Evolutionary conservation across 2,888 invertebrate species (phyloP).

Genomic region (Tenodera sinensis): DNA sequence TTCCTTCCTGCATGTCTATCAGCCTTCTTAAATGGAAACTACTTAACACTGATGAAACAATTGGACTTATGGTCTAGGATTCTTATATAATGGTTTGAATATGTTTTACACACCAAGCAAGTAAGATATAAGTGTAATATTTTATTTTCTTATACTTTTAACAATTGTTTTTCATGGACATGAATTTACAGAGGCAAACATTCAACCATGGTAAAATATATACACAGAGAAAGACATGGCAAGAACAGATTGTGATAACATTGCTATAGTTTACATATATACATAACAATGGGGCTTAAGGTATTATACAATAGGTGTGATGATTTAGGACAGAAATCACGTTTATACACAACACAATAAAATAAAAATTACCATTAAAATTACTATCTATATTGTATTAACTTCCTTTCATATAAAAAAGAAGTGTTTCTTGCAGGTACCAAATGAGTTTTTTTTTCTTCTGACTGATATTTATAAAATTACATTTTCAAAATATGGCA

Average conservation of each 20-base stretch:
- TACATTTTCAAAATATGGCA: background rate
- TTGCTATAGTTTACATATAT: background rate
- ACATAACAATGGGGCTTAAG: background rate
- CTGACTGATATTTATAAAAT: background rate
- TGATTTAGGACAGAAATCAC: background rate
- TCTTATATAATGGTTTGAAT: background rate
- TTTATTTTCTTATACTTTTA: background rate
- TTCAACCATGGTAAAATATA: background rate
- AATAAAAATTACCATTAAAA: background rate
- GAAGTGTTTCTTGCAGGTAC: background rate
- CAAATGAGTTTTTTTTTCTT: background rate
- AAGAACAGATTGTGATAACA: background rate
- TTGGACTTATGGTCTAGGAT: background rate
- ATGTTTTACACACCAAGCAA: background rate
- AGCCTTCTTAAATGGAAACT: no score
- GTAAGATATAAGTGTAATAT: background rate
- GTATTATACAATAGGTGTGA: background rate
- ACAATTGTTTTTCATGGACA: background rate
- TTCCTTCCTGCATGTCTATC: no score
- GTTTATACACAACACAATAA: background rate
- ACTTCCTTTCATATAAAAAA: background rate
- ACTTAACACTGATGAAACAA: no score
- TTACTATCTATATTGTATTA: background rate
- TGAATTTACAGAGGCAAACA: background rate
- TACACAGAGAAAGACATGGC: background rate